phyloP scores from a whole-genome alignment of 2,797 vertebrate genomes.

The Ceryle rudis region DNA sequence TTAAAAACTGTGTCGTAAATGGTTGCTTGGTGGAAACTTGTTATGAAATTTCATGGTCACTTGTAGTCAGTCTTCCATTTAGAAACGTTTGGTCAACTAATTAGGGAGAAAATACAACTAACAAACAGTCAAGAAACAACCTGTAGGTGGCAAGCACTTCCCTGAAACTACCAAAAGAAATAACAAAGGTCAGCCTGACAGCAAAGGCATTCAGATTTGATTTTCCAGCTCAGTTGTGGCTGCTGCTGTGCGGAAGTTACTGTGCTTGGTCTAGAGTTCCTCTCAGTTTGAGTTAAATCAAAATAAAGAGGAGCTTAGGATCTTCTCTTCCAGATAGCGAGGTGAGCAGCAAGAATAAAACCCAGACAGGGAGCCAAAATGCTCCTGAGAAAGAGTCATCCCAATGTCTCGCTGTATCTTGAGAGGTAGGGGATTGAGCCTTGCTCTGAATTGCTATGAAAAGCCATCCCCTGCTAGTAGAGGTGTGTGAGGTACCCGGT shows the following conservation, averaged over 20 bases:
- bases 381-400: background rate
- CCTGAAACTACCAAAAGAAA: background rate
- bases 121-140: background rate
- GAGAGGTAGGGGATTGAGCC: fast-evolving
- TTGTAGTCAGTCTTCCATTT: background rate
- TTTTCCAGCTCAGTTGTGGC: background rate
- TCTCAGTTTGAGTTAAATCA: background rate
- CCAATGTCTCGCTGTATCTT: background rate
- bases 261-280: background rate
- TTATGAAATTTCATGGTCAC: background rate
- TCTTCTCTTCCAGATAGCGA: background rate
- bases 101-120: background rate
- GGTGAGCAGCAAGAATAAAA: background rate
- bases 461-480: background rate
- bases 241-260: background rate
- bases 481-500: fast-evolving
- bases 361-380: background rate
- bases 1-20: background rate
- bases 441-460: background rate
- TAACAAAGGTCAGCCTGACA: background rate
- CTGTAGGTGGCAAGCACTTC: background rate
- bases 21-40: background rate
- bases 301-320: background rate
- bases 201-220: background rate
- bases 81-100: background rate